Base-by-base conservation (phyloP, 2,888 invertebrate genomes). In the Lasioglossum malachurum region DNA sequence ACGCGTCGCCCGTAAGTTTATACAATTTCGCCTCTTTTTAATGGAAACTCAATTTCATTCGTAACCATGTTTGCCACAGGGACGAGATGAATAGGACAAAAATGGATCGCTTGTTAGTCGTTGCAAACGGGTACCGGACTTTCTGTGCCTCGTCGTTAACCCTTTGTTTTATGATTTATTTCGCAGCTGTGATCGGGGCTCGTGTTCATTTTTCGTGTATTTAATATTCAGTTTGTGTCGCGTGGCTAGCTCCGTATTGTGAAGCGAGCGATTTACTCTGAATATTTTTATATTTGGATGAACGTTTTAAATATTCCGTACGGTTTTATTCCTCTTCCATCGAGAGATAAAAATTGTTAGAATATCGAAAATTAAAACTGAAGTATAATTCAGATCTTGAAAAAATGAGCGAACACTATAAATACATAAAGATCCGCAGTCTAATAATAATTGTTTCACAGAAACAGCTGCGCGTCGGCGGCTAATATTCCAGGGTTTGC, bases 1-100 rank as follows among this genome's bases (percentile, higher is more conserved):
- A 38, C 69, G 38, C 23, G 69, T 38, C 35, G 67, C 23, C 38
- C 8, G 38, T 69, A 57, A 57, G 69, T 38, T 69, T 69, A 69
- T 69, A 38, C 38, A 69, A 38, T 69, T 38, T 69, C 23, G 23
- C 38, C 69, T 69, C 35, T 23, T 38, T 69, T 38, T 38, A 38
- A 69, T 38, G 69, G 69, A 38, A 69, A 69, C 69, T 38, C 64
- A 64, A 19, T 35, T 19, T 64, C 31, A 64, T 64, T 64, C 23
- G 69, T 10, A 10, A 4, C 69, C 38, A 31, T 31, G 69, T 38
- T 69, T 38, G 23, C 19, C 38, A 4, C 69, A 4, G 35, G 23
- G 23, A 10, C 38, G 67, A 12, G 4, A 23, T 19, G 38, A 19
- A 35, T 4, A 23, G 23, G 10, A 38, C 10, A 69, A 69, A 38